Conservation (phyloP, 2,797 vertebrate species). For the Triplophysa yarkandensis region DNA sequence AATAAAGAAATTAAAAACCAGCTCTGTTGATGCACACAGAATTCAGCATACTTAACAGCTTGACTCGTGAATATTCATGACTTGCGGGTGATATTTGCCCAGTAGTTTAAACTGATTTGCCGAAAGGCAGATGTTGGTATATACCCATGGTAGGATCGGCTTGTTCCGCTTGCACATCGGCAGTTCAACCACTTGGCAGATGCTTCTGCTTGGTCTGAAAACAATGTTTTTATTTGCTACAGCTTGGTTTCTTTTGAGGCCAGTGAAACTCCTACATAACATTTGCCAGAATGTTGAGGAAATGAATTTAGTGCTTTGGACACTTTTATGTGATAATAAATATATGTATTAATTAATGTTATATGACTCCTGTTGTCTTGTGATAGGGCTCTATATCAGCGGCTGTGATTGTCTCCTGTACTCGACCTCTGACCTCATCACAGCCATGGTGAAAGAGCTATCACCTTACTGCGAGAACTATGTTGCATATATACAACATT, state of each 20-base stretch:
- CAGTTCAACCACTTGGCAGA: background rate
- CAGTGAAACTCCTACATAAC: background rate
- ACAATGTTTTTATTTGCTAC: background rate
- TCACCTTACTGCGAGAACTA: too few relatives aligned
- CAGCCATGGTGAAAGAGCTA: too few relatives aligned
- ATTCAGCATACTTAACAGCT: background rate
- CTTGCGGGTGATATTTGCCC: background rate
- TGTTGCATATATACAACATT: too few relatives aligned
- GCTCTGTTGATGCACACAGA: background rate
- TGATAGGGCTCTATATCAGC: too few relatives aligned
- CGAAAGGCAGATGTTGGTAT: conserved; percentile 5
- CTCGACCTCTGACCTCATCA: too few relatives aligned
- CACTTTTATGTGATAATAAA: background rate
- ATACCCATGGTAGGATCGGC: background rate
- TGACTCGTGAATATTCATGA: conserved; percentile 3
- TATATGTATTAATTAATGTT: too few relatives aligned
- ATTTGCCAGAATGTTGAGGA: background rate
- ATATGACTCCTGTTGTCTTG: too few relatives aligned
- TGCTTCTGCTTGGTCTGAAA: background rate
- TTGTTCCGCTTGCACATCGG: background rate
- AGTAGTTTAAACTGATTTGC: background rate
- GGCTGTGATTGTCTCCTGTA: too few relatives aligned
- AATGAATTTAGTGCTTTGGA: background rate
- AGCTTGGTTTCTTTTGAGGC: background rate
- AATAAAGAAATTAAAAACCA: background rate